Evolutionary conservation across 2,797 vertebrate genomes (phyloP).

Genomic region (Mus minutoides): DNA sequence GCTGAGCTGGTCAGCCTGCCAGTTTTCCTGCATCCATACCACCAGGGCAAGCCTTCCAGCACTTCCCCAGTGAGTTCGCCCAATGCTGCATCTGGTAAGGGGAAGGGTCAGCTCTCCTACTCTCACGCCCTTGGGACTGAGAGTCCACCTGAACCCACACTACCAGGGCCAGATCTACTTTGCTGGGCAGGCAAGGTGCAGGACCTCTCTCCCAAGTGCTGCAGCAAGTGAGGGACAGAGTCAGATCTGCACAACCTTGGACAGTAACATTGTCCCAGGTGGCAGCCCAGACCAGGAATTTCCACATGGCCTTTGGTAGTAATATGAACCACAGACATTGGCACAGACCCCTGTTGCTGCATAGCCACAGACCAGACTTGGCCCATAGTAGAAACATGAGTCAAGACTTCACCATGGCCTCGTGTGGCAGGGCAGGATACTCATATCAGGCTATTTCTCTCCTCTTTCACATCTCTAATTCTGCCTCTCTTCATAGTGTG

Average conservation of each 20-base stretch:
- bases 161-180: neutral
- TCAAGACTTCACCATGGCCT: neutral
- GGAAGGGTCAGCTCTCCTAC: neutral
- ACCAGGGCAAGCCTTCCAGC: neutral
- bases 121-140: too few relatives aligned
- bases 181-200: neutral
- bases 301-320: neutral
- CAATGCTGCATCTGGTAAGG: neutral
- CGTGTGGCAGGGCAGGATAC: neutral
- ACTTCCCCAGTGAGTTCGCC: neutral
- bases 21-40: neutral
- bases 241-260: neutral
- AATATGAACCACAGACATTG: neutral
- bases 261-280: neutral
- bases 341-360: neutral
- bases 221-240: neutral
- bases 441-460: neutral
- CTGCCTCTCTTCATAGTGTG: neutral
- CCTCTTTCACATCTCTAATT: neutral
- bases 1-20: neutral
- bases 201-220: neutral
- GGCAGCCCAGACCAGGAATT: neutral
- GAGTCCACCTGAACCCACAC: neutral
- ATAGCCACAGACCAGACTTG: neutral
- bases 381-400: neutral